Percentiles rank a stretch among this genome's conserved stretches.
These are phyloP conservation scores for Anomalospiza imberbis DNA, from an alignment of 2,797 vertebrate genomes.

Conservation along the genomic window DNA sequence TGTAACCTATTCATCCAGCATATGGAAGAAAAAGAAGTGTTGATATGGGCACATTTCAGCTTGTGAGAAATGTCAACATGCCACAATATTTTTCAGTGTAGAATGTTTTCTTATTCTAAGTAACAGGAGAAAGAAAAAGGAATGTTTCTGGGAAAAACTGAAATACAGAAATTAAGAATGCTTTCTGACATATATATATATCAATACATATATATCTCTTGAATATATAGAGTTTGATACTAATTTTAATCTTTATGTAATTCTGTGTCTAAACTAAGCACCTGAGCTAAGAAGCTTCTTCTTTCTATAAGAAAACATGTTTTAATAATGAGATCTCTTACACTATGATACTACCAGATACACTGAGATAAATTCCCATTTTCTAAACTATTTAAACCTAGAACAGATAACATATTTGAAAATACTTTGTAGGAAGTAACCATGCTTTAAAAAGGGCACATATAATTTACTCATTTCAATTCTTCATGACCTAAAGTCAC, in stretches of 20 bases:
- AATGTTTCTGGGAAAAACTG: not conserved
- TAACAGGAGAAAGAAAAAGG: not conserved
- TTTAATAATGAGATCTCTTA: not conserved
- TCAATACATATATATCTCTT: not conserved
- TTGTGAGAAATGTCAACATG: slow-evolving; percentile 10
- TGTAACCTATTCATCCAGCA: not conserved
- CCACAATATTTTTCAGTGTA: not conserved
- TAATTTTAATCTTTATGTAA: not conserved
- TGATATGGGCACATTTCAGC: not conserved
- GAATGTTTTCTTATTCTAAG: not conserved
- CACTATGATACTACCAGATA: not conserved
- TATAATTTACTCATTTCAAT: not conserved
- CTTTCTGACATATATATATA: not conserved
- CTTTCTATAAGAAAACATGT: not conserved
- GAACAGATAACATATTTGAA: not conserved
- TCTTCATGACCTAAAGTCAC: not conserved
- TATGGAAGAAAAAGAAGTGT: not conserved
- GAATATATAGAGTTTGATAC: not conserved
- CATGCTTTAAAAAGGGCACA: not conserved
- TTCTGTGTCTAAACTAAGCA: not conserved
- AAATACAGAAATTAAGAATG: not conserved
- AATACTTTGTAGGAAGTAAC: not conserved
- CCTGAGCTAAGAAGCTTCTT: not conserved
- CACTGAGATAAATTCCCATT: not conserved
- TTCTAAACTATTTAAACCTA: not conserved